phyloP scores from a whole-genome alignment of 2,888 invertebrate genomes.

The Agrypnus murinus region DNA sequence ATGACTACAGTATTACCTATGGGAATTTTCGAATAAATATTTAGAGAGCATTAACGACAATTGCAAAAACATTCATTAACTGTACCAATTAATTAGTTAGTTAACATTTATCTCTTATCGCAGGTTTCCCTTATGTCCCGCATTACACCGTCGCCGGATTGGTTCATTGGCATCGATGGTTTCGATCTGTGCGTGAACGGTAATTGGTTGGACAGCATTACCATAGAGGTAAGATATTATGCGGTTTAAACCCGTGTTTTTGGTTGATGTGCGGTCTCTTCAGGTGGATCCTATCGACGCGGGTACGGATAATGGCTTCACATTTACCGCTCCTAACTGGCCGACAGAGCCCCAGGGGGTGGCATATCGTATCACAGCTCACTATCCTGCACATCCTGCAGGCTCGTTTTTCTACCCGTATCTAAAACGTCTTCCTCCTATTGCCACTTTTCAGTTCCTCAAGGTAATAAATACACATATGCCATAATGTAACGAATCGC shows the following conservation, averaged over 20 bases:
- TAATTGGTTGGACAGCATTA: constrained; percentile 93
- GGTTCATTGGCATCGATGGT: constrained; percentile 95
- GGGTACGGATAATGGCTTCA: constrained; percentile 96
- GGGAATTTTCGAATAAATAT: constrained; percentile 6
- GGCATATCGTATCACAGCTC: constrained; percentile 91
- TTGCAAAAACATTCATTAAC: background rate
- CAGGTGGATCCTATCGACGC: constrained; percentile 94
- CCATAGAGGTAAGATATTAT: constrained; percentile 81
- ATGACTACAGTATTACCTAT: background rate
- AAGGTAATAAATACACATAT: constrained; percentile 77
- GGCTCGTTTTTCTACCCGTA: constrained; percentile 96
- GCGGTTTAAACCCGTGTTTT: constrained; percentile 34
- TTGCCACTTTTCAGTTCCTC: constrained; percentile 93
- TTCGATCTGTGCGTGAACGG: constrained; percentile 93
- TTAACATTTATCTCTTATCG: constrained; percentile 56
- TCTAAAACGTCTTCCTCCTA: constrained; percentile 88
- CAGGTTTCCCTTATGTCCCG: constrained; percentile 93
- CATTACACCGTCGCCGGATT: constrained; percentile 95
- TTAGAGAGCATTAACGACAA: background rate
- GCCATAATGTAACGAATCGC: constrained; percentile 15
- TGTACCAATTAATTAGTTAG: background rate
- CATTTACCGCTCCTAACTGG: constrained; percentile 98
- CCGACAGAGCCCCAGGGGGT: constrained; percentile 92
- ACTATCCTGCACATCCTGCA: constrained; percentile 93
- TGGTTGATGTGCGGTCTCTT: constrained; percentile 49